phyloP scores from a whole-genome alignment of 2,113 vertebrate genomes.

The Chelonoidis abingdonii region DNA sequence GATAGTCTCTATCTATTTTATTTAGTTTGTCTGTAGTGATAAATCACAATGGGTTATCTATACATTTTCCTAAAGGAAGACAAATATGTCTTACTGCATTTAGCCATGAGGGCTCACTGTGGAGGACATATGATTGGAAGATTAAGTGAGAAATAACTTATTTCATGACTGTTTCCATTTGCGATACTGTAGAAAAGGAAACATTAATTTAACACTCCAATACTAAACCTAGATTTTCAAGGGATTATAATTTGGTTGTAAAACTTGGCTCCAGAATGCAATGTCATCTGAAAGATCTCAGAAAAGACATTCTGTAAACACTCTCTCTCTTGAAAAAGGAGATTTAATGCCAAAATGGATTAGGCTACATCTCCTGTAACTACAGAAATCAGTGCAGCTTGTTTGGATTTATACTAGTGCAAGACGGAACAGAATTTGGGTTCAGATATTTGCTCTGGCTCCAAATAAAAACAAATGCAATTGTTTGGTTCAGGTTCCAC shows the following conservation, averaged over 20 bases:
- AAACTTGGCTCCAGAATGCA: background rate
- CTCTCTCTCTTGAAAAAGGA: conserved; percentile 1
- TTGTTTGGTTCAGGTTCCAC: background rate
- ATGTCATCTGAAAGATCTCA: background rate
- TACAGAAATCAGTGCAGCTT: background rate
- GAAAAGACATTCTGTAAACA: background rate
- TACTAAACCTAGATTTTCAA: background rate
- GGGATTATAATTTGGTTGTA: background rate
- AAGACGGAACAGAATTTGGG: background rate
- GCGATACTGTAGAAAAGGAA: background rate
- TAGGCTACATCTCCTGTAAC: conserved; percentile 13
- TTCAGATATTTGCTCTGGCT: background rate
- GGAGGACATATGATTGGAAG: conserved; percentile 26
- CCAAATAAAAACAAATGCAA: background rate
- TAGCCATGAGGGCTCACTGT: conserved; percentile 23
- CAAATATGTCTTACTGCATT: conserved; percentile 39
- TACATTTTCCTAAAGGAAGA: conserved; percentile 45
- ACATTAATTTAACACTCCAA: conserved; percentile 6
- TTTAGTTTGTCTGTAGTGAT: conserved; percentile 59
- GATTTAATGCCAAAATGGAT: background rate
- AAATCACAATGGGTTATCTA: conserved; percentile 49
- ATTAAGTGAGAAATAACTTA: conserved; percentile 47
- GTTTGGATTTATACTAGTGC: background rate
- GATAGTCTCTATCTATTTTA: conserved; percentile 53
- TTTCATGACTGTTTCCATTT: background rate